Evolutionary conservation across 2,113 vertebrate species (phyloP), one percentile per base, ranked within the genome.

Genomic region (Hyperopisus bebe): DNA sequence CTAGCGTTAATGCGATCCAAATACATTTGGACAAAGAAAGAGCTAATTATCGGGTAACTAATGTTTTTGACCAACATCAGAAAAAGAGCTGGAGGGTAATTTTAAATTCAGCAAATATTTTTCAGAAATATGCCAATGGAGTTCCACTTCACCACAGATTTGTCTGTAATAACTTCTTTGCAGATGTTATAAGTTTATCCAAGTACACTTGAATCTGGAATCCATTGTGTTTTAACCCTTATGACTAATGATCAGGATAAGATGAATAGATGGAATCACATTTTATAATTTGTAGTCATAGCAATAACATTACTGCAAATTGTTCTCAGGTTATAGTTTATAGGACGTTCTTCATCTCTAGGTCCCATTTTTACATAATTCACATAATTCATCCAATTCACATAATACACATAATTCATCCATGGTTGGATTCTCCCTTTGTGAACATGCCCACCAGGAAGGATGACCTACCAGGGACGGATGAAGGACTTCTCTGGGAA

Each of bases 391-490:
- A 17, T 80, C 31, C 47, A 87, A n/a, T n/a, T n/a, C n/a, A n/a
- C n/a, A n/a, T n/a, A n/a, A n/a, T n/a, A 77, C 31, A 35, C 15
- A 77, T 77, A 39, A 77, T 19, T 39, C 35, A 17, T 80, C 31
- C 47, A 87, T 55, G 27, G 5, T 55, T 39, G 35, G n/a, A 53
- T 17, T 53, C 11, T n/a, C 55, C 44, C 42, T 35, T 84, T 70
- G 2, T 55, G 50, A n/a, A 53, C 85, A n/a, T 8, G 27, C 87
- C 77, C 17, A 24, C 8, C 53, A 88, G 10, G 39, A 70, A 74
- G 10, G 27, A 11, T 46, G 47, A 92, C 94, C 95, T 89, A 95
- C 95, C 94, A 84, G 94, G 93, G 48, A 93, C 94, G 0, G 93
- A 92, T 0, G 92, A 86, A 87, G 19, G 91, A 92, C 93, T 94